Evolutionary conservation across 2,797 vertebrate species (phyloP), one percentile per base, ranked within the genome.

Genomic region (Neopelma chrysocephalum): DNA sequence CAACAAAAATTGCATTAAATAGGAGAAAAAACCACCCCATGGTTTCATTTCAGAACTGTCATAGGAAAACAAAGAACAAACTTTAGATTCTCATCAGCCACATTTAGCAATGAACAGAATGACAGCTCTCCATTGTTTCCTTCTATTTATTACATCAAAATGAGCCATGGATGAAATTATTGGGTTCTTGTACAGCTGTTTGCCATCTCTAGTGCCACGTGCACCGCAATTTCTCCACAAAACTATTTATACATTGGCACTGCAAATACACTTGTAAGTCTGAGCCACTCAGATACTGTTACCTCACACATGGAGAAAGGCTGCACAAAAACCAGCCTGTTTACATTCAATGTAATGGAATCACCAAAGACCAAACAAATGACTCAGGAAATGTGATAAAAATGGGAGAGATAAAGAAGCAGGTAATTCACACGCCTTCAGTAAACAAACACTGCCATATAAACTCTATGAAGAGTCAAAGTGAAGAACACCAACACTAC

Each of bases 121-220:
- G 72, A 71, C 84, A 80, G 76, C 57, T 69, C 71, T 47, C 79
- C 60, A 96, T 96, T 96, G 75, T 90, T 91, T 85, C 83, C 50
- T 87, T 81, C 87, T 80, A 79, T 64, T 92, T 88, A 81, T 78
- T 50, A 72, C 71, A 82, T 38, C 95, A 89, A 92, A 95, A 97
- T 75, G 89, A 97, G 57, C 20, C 70, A 92, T 3, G 15, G 6
- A 3, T 58, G 47, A 95, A 94, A 66, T 84, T 88, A 93, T 8
- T 87, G 88, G 86, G 71, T 77, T 77, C 71, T 60, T 72, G 34
- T 56, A 50, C 75, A 93, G 91, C 94, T 96, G 94, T 26, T 56
- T 87, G 90, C 57, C 89, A 65, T 27, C 56, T 47, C 60, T 29
- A 62, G 31, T 22, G 56, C 54, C 84, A 87, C 4, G 12, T 93